Evolutionary conservation across 2,797 vertebrate genomes (phyloP).

Genomic region (Erithacus rubecula): DNA sequence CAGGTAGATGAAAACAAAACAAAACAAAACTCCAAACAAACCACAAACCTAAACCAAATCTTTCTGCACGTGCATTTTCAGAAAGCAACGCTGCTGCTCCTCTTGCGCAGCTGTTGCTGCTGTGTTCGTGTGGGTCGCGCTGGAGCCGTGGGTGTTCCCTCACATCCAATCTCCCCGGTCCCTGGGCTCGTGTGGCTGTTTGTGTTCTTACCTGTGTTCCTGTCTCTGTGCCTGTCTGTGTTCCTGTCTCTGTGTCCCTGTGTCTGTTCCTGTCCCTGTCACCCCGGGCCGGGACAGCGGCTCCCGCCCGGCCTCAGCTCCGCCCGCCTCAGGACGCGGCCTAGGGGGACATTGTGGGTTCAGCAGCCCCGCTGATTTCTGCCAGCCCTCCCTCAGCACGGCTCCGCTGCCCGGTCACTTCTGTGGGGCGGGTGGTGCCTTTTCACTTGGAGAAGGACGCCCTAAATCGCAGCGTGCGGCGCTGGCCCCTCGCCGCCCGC

Average conservation of each 20-base stretch:
- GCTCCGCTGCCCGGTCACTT: fast-evolving
- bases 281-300: not conserved
- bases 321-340: not conserved
- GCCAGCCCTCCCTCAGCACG: fast-evolving
- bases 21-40: not conserved
- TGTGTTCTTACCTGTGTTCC: not conserved
- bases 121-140: not conserved
- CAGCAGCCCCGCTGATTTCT: too few relatives aligned
- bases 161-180: fast-evolving
- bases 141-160: not conserved
- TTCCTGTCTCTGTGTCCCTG: too few relatives aligned
- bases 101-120: not conserved
- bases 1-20: not conserved
- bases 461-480: not conserved
- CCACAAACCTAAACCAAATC: not conserved
- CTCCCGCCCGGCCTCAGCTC: not conserved
- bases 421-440: fast-evolving
- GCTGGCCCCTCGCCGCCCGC: not conserved
- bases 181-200: not conserved
- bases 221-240: not conserved
- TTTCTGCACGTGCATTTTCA: not conserved
- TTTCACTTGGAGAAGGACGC: not conserved
- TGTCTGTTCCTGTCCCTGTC: not conserved
- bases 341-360: not conserved
- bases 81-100: not conserved